phyloP scores from a whole-genome alignment of 2,113 vertebrate species.

The Phasianus colchicus region DNA sequence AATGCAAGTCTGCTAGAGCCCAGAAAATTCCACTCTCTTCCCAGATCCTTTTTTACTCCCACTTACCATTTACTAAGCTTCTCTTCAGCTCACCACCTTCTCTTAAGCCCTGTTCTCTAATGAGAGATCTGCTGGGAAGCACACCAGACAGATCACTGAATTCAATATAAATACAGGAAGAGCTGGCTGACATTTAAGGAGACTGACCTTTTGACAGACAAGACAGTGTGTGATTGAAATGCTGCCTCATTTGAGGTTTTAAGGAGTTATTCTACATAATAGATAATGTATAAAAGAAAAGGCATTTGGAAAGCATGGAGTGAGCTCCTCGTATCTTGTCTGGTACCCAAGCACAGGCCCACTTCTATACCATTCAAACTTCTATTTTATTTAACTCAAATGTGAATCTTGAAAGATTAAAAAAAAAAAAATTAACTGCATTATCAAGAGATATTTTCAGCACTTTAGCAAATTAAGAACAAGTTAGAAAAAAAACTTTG shows the following conservation, averaged over 20 bases:
- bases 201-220: conserved; percentile 18
- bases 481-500: not conserved
- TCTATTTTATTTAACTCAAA: not conserved
- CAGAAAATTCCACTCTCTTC: not conserved
- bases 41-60: not conserved
- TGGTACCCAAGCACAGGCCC: not conserved
- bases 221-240: conserved; percentile 1
- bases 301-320: not conserved
- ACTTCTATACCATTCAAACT: not conserved
- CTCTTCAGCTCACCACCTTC: not conserved
- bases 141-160: not conserved
- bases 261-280: not conserved
- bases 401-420: not conserved
- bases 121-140: not conserved
- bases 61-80: not conserved
- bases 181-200: conserved; percentile 52
- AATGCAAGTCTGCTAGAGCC: not conserved
- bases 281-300: conserved; percentile 13
- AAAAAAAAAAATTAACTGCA: not conserved
- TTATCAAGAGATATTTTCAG: not conserved
- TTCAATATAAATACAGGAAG: conserved; percentile 6
- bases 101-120: not conserved
- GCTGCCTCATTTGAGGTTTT: not conserved
- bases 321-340: not conserved
- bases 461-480: not conserved